Base-by-base conservation (phyloP, 2,888 invertebrate genomes). In the Digitonthophagus gazella region DNA sequence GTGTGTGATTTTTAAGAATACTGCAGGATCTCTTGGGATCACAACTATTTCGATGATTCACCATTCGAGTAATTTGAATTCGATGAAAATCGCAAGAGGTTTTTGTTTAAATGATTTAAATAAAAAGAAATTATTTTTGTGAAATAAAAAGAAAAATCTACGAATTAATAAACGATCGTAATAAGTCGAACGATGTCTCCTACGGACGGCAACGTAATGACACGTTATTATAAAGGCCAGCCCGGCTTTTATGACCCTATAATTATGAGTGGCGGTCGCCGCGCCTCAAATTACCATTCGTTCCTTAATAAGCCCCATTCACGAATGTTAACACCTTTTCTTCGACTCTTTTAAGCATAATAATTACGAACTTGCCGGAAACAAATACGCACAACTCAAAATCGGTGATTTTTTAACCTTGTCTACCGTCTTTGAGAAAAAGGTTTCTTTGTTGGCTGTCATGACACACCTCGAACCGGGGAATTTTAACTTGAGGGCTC, bases 151-250 rank as follows among this genome's bases (percentile, higher is more conserved):
- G 8, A 11, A 3, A 44, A 44, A 44, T 11, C 6, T 44, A 44
- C 28, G 11, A 44, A 44, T 44, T 44, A 44, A 44, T 44, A 44
- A 44, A 44, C 28, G 61, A 61, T 20, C 61, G 18, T 61, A 20
- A 18, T 20, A 61, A 14, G 18, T 61, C 19, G 61, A 16, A 61
- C 61, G 28, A 44, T 44, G 28, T 44, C 28, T 11, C 28, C 8
- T 11, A 11, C 28, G 28, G 28, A 44, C 28, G 28, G 28, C 28
- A 44, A 8, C 28, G 28, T 44, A 44, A 44, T 44, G 28, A 44
- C 28, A 44, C 28, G 28, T 44, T 44, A 44, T 44, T 44, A 44
- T 44, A 44, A 44, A 44, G 28, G 11, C 28, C 28, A 44, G 28
- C 28, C 28, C 8, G 11, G 28, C 28, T 44, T 44, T 44, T 44